Base-by-base conservation (phyloP, 2,888 invertebrate genomes). In the Chloroclystis v-ata region DNA sequence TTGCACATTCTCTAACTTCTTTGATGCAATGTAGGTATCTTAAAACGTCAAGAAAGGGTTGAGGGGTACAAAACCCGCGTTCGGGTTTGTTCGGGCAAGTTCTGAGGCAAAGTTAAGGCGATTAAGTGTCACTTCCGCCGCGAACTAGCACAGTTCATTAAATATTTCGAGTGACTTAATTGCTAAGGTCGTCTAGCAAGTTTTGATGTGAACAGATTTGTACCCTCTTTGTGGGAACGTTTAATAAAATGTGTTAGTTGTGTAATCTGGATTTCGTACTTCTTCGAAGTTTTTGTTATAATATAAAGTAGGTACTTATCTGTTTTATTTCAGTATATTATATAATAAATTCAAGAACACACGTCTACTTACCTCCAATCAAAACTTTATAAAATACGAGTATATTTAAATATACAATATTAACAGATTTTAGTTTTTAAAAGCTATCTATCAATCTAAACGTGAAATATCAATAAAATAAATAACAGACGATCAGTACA, bases 71-170 rank as follows among this genome's bases (percentile, higher is more conserved):
- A 4, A 44, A 26, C 26, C 32, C 32, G 41, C 37, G 44, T 64
- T 69, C 58, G 61, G 72, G 72, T 28, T 41, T 37, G 41, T 63
- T 69, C 57, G 61, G 72, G 72, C 72, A 83, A 84, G 82, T 85
- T 85, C 79, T 77, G 78, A 78, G 80, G 79, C 75, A 68, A 81
- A 85, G 79, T 84, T 85, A 84, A 85, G 76, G 75, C 79, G 82
- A 86, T 84, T 84, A 84, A 84, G 82, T 86, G 84, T 85, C 82
- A 85, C 84, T 85, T 85, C 82, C 79, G 80, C 70, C 72, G 65
- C 78, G 75, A 82, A 86, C 85, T 85, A 85, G 82, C 73, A 76
- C 74, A 83, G 82, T 84, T 84, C 84, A 85, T 86, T 85, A 86
- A 85, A 85, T 84, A 85, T 84, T 85, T 84, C 76, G 75, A 78